phyloP scores from a whole-genome alignment of 2,113 vertebrate genomes.

The Meleagris gallopavo region DNA sequence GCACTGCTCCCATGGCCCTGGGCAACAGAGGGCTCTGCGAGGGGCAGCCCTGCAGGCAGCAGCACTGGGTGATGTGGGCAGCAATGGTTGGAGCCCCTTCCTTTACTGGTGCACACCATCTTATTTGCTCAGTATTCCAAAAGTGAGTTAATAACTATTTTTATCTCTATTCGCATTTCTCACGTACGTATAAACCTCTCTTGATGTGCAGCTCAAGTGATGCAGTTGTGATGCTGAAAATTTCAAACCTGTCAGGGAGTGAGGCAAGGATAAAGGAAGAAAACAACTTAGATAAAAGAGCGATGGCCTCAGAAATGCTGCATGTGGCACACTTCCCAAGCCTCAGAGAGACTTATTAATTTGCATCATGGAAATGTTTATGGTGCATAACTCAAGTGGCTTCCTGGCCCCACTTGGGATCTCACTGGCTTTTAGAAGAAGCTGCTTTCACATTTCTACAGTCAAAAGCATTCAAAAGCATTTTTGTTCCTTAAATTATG shows the following conservation, averaged over 20 bases:
- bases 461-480: background rate
- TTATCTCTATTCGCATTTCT: constrained; percentile 52
- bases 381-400: constrained; percentile 32
- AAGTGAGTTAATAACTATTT: constrained; percentile 62
- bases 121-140: constrained; percentile 18
- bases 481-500: background rate
- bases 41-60: rapidly evolving
- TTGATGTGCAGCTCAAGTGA: constrained; percentile 58
- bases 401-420: constrained; percentile 40
- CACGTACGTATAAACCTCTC: constrained; percentile 48
- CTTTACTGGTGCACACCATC: background rate
- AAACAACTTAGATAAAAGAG: constrained; percentile 66
- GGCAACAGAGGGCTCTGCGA: background rate
- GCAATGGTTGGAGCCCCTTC: background rate
- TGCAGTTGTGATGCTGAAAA: constrained; percentile 62
- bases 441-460: background rate
- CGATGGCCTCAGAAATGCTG: constrained; percentile 41
- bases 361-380: constrained; percentile 5
- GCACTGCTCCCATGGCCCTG: rapidly evolving
- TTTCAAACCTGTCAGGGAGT: constrained; percentile 65
- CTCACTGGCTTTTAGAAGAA: background rate
- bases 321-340: constrained; percentile 54
- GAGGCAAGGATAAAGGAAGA: constrained; percentile 49
- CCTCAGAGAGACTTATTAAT: constrained; percentile 54
- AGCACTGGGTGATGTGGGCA: background rate